phyloP scores from a whole-genome alignment of 1,140 invertebrate species.

The Laupala kohalensis region DNA sequence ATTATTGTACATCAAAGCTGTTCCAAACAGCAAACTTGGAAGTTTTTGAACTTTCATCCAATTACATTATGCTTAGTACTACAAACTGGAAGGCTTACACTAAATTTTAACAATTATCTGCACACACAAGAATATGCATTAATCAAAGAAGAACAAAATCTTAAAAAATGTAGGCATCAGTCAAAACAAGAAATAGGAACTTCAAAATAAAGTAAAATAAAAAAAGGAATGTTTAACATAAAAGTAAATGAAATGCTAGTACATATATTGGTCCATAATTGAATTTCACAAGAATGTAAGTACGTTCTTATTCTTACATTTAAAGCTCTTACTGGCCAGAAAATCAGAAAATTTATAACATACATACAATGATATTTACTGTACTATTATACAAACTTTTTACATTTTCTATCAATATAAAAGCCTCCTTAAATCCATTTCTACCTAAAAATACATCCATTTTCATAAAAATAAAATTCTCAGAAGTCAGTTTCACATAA shows the following conservation, averaged over 20 bases:
- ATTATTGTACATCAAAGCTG: not conserved
- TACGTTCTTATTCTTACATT: not conserved
- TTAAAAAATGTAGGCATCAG: not conserved
- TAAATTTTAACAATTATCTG: too few relatives aligned
- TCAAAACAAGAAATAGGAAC: not conserved
- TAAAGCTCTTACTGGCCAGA: not conserved
- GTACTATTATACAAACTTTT: not conserved
- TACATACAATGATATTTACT: not conserved
- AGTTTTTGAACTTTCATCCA: not conserved
- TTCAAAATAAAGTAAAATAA: not conserved
- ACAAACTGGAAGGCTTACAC: not conserved
- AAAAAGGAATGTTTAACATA: not conserved
- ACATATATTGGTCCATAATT: not conserved
- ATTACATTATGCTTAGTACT: not conserved
- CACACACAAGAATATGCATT: too few relatives aligned
- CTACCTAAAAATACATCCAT: not conserved
- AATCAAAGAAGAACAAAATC: not conserved
- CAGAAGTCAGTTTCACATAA: too few relatives aligned
- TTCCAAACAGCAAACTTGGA: not conserved
- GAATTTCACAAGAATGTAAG: not conserved
- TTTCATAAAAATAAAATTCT: not conserved
- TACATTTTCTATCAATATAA: not conserved
- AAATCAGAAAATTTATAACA: not conserved
- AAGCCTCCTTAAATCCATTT: not conserved
- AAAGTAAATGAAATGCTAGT: not conserved